Evolutionary conservation across 2,797 vertebrate species (phyloP), one percentile per base, ranked within the genome.

Genomic region (Oreochromis grahami): DNA sequence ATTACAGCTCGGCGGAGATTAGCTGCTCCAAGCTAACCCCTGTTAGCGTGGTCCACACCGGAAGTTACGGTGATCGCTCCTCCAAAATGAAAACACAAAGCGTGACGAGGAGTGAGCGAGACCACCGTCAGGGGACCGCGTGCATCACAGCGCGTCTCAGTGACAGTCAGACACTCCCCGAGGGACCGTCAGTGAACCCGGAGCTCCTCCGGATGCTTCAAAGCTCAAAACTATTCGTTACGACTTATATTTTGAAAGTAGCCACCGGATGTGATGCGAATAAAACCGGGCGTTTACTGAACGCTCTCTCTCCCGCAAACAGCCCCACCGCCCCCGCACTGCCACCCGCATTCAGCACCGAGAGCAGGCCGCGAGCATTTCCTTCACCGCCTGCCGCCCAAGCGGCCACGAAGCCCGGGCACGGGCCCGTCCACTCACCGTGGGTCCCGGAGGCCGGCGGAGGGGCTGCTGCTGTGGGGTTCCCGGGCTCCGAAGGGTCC

Each of bases 311-410:
- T 91, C 91, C 88, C 92, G 93, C 92, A 93, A 91, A 94, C 93
- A 93, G 87, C 84, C 88, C 87, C 92, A 86, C 93, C 93, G 77
- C 93, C 94, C 96, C 93, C 94, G 93, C 95, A 94, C 90, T 43
- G 85, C 93, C 94, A 80, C 94, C 93, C 90, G 88, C 91, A 89
- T 2, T 79, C 68, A 51, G 80, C 93, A 87, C 87, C 56, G 55
- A 86, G 58, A 80, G 77, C 90, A 91, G 89, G 91, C 90, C 90
- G 84, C 88, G 81, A 80, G 77, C 79, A 78, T 52, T 90, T 84
- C 13, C 17, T 26, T 26, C 11, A 2, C 8, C 10, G 36, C 11
- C 24, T 17, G 34, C 8, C 60, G 48, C 83, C 17, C 34, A 7
- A n/a, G 38, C 8, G 26, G 78, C 78, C 11, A 63, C 0, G n/a